phyloP scores from a whole-genome alignment of 2,113 vertebrate genomes.

The Sisor rabdophorus region DNA sequence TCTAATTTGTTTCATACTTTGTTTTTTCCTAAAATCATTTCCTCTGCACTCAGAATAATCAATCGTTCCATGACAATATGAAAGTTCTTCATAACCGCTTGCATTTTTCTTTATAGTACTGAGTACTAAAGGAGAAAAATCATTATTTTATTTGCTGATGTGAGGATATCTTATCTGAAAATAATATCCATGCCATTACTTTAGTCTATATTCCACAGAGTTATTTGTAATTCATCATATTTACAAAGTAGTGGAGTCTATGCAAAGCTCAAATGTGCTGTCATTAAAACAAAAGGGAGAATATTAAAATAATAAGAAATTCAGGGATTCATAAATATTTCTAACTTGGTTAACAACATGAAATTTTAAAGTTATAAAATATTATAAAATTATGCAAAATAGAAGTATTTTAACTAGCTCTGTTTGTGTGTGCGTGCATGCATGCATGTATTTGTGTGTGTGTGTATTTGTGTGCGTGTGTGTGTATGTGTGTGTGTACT shows the following conservation, averaged over 20 bases:
- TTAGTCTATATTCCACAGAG: background rate
- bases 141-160: conserved; percentile 11
- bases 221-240: background rate
- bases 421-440: too few relatives aligned
- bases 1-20: background rate
- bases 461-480: too few relatives aligned
- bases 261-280: too few relatives aligned
- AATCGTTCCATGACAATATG: background rate
- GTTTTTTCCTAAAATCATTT: background rate
- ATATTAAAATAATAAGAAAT: background rate
- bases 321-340: background rate
- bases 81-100: conserved; percentile 7
- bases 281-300: too few relatives aligned
- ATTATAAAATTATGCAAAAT: background rate
- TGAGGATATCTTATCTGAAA: background rate
- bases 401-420: background rate
- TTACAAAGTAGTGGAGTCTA: too few relatives aligned
- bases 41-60: background rate
- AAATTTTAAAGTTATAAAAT: background rate
- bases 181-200: conserved; percentile 1
- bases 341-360: background rate
- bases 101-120: background rate
- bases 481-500: too few relatives aligned
- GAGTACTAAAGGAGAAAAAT: too few relatives aligned
- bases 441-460: too few relatives aligned